These are phyloP conservation scores for Drosophila bocqueti DNA, from an alignment of 1,140 invertebrate genomes.

Conservation along the genomic window DNA sequence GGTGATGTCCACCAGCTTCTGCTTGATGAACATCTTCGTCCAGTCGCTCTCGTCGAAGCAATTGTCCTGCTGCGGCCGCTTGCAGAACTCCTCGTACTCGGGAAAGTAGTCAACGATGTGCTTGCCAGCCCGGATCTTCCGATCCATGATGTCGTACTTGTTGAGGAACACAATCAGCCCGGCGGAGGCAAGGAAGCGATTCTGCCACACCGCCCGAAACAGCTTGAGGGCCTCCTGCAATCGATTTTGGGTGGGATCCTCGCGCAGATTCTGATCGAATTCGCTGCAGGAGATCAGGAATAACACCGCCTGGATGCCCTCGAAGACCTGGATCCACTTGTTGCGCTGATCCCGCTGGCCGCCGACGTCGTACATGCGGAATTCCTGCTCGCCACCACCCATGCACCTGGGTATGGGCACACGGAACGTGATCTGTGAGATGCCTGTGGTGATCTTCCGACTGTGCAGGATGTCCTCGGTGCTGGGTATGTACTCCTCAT, in stretches of 20 bases:
- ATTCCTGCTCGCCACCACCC: slow-evolving; percentile 88
- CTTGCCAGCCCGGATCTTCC: slow-evolving; percentile 89
- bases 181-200: slow-evolving; percentile 90
- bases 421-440: slow-evolving; percentile 91
- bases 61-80: slow-evolving; percentile 83
- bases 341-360: slow-evolving; percentile 93
- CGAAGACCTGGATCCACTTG: slow-evolving; percentile 94
- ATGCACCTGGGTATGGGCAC: slow-evolving; percentile 89
- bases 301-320: slow-evolving; percentile 92
- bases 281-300: slow-evolving; percentile 92
- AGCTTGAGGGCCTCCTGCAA: slow-evolving; percentile 90
- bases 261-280: slow-evolving; percentile 91
- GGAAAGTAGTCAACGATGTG: slow-evolving; percentile 89
- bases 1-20: slow-evolving; percentile 87
- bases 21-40: slow-evolving; percentile 89
- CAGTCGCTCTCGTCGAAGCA: slow-evolving; percentile 87
- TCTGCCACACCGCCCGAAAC: slow-evolving; percentile 92
- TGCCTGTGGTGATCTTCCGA: slow-evolving; percentile 89
- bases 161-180: slow-evolving; percentile 93
- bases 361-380: slow-evolving; percentile 92
- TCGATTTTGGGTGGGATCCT: slow-evolving; percentile 89
- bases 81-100: slow-evolving; percentile 87
- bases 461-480: slow-evolving; percentile 90
- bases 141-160: slow-evolving; percentile 91
- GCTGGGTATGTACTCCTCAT: slow-evolving; percentile 88